Conservation (phyloP, 30 jellyfish, hydroid and myxozoan species). For the Cassiopea xamachana region DNA sequence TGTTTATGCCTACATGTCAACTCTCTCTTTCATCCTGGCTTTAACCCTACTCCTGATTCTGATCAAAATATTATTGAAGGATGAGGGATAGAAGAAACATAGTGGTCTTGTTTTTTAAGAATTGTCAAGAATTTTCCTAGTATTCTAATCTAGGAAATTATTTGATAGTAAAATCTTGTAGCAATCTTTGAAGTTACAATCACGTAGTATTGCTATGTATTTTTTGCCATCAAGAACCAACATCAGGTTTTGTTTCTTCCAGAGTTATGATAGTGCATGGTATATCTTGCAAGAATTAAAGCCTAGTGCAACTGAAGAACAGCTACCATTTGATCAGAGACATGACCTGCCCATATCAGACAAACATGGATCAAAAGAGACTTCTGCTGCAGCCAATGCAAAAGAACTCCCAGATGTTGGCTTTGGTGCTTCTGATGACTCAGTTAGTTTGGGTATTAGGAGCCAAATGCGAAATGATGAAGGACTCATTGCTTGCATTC, state of each 20-base stretch:
- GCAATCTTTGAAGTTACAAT: too few species aligned
- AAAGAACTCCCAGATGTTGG: neutral
- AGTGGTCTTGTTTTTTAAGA: too few species aligned
- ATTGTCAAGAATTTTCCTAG: too few species aligned
- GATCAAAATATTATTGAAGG: too few species aligned
- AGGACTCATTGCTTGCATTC: slow-evolving; percentile 45
- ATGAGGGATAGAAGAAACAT: too few species aligned
- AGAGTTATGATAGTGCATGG: slow-evolving; percentile 5
- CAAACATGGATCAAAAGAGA: neutral
- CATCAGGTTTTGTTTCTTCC: neutral
- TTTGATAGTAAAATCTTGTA: too few species aligned
- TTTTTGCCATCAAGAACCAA: neutral
- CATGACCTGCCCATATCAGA: neutral
- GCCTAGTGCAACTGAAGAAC: neutral
- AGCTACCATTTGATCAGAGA: neutral
- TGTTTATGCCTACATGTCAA: too few species aligned
- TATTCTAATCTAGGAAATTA: too few species aligned
- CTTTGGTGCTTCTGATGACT: neutral
- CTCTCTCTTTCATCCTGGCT: too few species aligned
- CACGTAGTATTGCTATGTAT: too few species aligned
- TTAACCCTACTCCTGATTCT: too few species aligned
- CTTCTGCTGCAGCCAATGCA: neutral
- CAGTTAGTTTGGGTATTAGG: neutral
- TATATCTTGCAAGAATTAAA: slow-evolving; percentile 5
- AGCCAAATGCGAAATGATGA: slow-evolving; percentile 13